phyloP scores from a whole-genome alignment of 2,888 invertebrate species.

The Adela reaumurella region DNA sequence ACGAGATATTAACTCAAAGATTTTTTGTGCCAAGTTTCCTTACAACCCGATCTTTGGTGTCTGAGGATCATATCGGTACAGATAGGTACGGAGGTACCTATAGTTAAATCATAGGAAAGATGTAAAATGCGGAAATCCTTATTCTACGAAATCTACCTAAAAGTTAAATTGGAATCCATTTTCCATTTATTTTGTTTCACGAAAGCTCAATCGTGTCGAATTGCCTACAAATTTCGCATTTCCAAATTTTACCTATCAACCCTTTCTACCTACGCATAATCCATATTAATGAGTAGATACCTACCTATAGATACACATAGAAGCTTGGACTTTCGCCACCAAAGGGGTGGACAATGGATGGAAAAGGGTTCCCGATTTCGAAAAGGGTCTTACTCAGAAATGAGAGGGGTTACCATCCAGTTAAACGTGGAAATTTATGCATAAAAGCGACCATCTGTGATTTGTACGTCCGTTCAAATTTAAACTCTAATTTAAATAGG shows the following conservation, averaged over 20 bases:
- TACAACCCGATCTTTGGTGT: too few species aligned
- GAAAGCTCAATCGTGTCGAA: too few species aligned
- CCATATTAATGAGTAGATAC: not conserved
- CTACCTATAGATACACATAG: not conserved
- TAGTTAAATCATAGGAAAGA: too few species aligned
- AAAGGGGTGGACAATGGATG: not conserved
- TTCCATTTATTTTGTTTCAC: too few species aligned
- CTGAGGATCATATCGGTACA: too few species aligned
- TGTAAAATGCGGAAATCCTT: too few species aligned
- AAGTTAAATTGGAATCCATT: too few species aligned
- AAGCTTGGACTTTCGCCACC: not conserved
- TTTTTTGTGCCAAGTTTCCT: too few species aligned
- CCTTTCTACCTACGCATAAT: not conserved
- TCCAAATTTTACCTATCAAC: not conserved
- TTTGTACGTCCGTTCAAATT: not conserved
- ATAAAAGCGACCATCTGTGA: not conserved
- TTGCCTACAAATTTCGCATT: not conserved
- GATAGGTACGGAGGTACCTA: too few species aligned
- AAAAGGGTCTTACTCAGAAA: not conserved
- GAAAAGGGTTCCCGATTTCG: not conserved
- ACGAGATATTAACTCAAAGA: too few species aligned
- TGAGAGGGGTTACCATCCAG: not conserved
- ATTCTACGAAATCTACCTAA: too few species aligned
- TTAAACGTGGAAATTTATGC: not conserved
- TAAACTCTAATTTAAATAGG: too few species aligned